phyloP scores from a whole-genome alignment of 2,888 invertebrate species.

The Mylabris sibirica region DNA sequence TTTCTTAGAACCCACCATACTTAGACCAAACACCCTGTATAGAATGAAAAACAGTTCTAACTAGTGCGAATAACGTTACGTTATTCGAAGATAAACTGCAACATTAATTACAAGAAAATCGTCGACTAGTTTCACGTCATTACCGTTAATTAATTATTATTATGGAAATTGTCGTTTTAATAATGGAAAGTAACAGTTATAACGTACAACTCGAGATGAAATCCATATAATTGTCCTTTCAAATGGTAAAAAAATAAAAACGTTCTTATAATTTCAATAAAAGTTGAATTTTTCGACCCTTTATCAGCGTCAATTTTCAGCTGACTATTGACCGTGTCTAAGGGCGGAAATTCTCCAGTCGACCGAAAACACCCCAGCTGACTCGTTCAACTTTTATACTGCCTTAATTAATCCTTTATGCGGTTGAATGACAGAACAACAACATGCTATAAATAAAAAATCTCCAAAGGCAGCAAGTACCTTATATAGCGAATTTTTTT shows the following conservation, averaged over 20 bases:
- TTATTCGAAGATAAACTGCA: background rate
- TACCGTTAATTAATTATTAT: background rate
- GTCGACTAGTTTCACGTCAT: background rate
- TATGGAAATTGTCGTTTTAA: background rate
- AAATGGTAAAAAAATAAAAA: no score
- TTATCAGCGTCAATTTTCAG: background rate
- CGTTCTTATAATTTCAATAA: no score
- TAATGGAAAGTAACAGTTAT: no score
- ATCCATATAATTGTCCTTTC: no score
- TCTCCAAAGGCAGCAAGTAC: no score
- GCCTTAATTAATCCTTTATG: slow-evolving; percentile 5
- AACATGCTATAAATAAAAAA: no score
- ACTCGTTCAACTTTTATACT: no score
- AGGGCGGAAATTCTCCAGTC: background rate
- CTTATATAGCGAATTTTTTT: no score
- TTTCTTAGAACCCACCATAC: no score
- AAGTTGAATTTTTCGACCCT: no score
- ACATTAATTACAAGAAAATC: slow-evolving; percentile 4
- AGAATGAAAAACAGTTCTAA: background rate
- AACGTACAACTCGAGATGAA: background rate
- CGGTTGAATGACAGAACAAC: no score
- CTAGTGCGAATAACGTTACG: background rate
- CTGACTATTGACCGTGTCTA: background rate
- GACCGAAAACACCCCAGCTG: background rate
- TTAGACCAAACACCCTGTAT: background rate